Conservation (phyloP, 2,888 invertebrate genomes). For the Saturnia japonica region DNA sequence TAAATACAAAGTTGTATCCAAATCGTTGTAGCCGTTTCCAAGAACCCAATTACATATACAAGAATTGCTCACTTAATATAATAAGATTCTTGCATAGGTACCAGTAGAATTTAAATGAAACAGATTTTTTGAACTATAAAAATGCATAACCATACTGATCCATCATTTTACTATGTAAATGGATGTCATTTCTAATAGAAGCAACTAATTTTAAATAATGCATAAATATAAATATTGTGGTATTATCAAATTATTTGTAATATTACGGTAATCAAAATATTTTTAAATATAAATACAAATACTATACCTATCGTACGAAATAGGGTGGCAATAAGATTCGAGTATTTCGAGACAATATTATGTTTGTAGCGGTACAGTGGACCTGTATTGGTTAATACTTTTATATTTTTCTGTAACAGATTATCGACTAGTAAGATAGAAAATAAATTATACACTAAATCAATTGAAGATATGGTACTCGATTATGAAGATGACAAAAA, state of each 20-base stretch:
- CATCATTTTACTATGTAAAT: background rate
- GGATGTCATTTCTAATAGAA: background rate
- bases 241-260: background rate
- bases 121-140: background rate
- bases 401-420: constrained; percentile 23
- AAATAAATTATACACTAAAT: constrained; percentile 40
- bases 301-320: background rate
- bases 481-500: constrained; percentile 73
- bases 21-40: no score
- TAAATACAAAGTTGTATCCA: no score
- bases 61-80: no score
- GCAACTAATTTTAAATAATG: background rate
- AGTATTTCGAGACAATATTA: constrained; percentile 14
- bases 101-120: background rate
- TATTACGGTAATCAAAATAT: constrained; percentile 4
- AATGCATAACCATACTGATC: constrained; percentile 10
- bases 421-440: constrained; percentile 12
- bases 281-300: background rate
- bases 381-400: background rate
- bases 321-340: background rate
- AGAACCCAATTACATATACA: no score
- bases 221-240: background rate
- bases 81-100: no score
- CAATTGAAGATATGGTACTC: constrained; percentile 58
- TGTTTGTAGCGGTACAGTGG: background rate